Evolutionary conservation across 2,113 vertebrate genomes (phyloP).

Genomic region (Peromyscus polionotus): DNA sequence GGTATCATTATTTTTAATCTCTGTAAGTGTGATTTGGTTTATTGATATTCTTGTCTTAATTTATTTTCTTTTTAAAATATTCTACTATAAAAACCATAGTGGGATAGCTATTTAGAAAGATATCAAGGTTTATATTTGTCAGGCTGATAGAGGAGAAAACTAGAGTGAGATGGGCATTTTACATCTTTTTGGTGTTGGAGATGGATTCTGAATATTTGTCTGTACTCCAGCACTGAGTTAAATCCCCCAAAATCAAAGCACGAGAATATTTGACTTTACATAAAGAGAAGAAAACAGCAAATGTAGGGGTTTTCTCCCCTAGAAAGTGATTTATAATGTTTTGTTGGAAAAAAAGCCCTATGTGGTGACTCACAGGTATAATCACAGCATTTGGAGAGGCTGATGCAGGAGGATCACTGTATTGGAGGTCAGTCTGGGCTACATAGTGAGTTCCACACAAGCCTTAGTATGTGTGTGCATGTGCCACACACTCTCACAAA

Average conservation of each 20-base stretch:
- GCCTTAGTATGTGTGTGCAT: background rate
- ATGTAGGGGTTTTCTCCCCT: background rate
- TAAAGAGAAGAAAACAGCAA: constrained; percentile 40
- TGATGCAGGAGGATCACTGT: background rate
- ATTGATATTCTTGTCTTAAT: background rate
- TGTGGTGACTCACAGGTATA: background rate
- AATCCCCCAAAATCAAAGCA: background rate
- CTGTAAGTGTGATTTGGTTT: constrained; percentile 22
- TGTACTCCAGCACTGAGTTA: background rate
- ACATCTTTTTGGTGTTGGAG: background rate
- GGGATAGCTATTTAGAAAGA: background rate
- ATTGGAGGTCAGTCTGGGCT: background rate
- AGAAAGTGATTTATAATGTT: constrained; percentile 24
- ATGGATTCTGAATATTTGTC: background rate
- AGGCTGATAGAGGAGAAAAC: constrained; percentile 17
- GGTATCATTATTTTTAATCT: constrained; percentile 37
- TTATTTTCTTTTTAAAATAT: constrained; percentile 6
- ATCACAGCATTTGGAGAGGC: background rate
- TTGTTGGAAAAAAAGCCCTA: background rate
- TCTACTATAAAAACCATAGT: background rate
- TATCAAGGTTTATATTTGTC: constrained; percentile 37
- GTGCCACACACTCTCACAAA: background rate
- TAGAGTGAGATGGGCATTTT: background rate
- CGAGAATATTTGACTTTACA: constrained; percentile 2
- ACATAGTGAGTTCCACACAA: background rate